Evolutionary conservation across 2,113 vertebrate species (phyloP), one percentile per base, ranked within the genome.

Genomic region (Ceyx melanurus): DNA sequence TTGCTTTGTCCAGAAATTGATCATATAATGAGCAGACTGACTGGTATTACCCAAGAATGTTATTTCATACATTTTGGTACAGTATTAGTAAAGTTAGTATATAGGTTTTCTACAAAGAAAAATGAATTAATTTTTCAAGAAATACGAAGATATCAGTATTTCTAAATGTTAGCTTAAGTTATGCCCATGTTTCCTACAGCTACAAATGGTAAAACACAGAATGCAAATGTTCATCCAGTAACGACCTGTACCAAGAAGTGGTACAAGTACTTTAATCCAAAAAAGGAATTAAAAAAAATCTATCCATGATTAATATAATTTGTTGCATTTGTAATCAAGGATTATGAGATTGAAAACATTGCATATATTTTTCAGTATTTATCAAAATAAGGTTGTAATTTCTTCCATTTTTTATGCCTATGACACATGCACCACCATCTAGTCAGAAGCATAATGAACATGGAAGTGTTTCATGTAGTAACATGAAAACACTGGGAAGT

Each of bases 311-410:
- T 89, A 96, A 94, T 56, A 81, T 25, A 81, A 90, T 65, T 72
- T 66, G 13, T 75, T 33, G 1, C 6, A 64, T 82, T 89, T 91
- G 3, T 70, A 88, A 88, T 85, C 85, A 58, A 46, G 42, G 15
- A 46, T 92, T 57, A 78, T 71, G 68, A 82, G 46, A 90, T 91
- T 82, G 43, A 95, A 96, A 91, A 56, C 26, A 35, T 89, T 88
- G 62, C n/a, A 62, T 68, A n/a, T 12, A 5, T 28, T 93, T 91
- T 91, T 72, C 15, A 72, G 33, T 82, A 87, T 93, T 96, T 95
- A 72, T 95, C 66, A 95, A 94, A 94, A 91, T 53, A 96, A 96
- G 50, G 37, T 96, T 96, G 97, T 78, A 9, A 46, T 89, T 90
- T 94, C 23, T 95, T 87, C 40, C 45, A 77, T 5, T 29, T 89